Evolutionary conservation across 2,888 invertebrate genomes (phyloP), one percentile per base, ranked within the genome.

Genomic region (Nysson spinosus): DNA sequence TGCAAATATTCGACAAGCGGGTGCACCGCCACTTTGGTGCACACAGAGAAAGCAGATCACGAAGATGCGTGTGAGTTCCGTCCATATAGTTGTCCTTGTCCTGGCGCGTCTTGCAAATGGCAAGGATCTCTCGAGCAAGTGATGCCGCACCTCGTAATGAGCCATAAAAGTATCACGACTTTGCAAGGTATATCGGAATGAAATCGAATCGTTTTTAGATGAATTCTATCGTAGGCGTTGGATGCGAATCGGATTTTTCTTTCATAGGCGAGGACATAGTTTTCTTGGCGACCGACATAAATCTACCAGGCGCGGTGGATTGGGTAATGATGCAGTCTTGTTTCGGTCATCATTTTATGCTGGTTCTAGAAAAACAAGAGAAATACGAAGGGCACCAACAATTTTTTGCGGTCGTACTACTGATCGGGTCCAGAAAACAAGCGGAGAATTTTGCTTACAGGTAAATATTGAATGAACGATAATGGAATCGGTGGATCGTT

Each of bases 311-410:
- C 60, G 99, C 98, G 24, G 98, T 99, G 6, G 98, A 99, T 88
- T 99, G 98, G 98, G 97, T 97, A 2, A 99, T 99, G 99, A 99
- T 99, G 99, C 99, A 99, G 89, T 97, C 97, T 20, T 99, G 99
- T 88, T 99, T 99, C 87, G 97, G 97, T 55, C 98, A 98, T 86
- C 97, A 99, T 88, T 99, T 99, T 85, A 99, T 99, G 99, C 91
- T 99, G 74, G 99, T 99, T 26, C 91, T 99, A 46, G 99, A 99
- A 87, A 99, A 99, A 87, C 97, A 98, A 88, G 98, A 98, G 83
- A 99, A 99, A 86, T 96, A 94, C 87, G 98, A 99, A 89, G 98
- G 96, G 0, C 96, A 96, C 84, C 96, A 96, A 82, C 96, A 97
- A 85, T 97, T 97, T 88, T 97, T 96, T 89, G 99, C 99, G 16